Base-by-base conservation (phyloP, 2,888 invertebrate species). In the Troides aeacus region DNA sequence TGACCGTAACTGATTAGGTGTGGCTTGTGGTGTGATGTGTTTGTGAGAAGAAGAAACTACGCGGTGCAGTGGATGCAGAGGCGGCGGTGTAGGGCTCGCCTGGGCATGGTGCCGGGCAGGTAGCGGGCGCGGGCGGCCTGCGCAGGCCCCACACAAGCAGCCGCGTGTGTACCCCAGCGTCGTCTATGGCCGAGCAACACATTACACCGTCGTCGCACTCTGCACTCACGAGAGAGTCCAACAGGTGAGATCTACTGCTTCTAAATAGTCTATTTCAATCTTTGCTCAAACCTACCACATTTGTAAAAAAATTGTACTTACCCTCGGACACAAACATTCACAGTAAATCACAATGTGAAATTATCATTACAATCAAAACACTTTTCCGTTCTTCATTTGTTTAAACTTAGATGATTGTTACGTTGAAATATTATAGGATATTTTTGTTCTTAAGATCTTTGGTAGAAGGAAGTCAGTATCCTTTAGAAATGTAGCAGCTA, bases 111-210 rank as follows among this genome's bases (percentile, higher is more conserved):
- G 88, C 92, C 91, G 87, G 92, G 89, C 88, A 92, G 92, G 92
- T 92, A 92, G 93, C 92, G 90, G 89, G 92, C 92, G 90, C 91
- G 90, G 92, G 91, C 85, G 90, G 92, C 92, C 90, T 89, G 89
- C 91, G 91, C 92, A 90, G 90, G 91, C 92, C 92, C 89, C 91
- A 86, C 88, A 90, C 86, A 87, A 90, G 91, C 90, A 89, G 88
- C 87, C 89, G 90, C 90, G 91, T 85, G 94, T 94, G 94, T 94
- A 93, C 94, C 94, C 95, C 92, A 95, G 95, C 95, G 95, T 95
- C 95, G 96, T 96, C 96, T 97, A 96, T 96, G 96, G 96, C 96
- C 96, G 96, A 96, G 95, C 96, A 96, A 95, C 95, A 95, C 95
- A 95, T 94, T 93, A 94, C 94, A 94, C 94, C 95, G 93, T 94